A percentile compares a stretch with the other conserved stretches of the same genome.
These are phyloP conservation scores for Prochilodus magdalenae DNA, from an alignment of 2,113 vertebrate species.

Conservation along the genomic window DNA sequence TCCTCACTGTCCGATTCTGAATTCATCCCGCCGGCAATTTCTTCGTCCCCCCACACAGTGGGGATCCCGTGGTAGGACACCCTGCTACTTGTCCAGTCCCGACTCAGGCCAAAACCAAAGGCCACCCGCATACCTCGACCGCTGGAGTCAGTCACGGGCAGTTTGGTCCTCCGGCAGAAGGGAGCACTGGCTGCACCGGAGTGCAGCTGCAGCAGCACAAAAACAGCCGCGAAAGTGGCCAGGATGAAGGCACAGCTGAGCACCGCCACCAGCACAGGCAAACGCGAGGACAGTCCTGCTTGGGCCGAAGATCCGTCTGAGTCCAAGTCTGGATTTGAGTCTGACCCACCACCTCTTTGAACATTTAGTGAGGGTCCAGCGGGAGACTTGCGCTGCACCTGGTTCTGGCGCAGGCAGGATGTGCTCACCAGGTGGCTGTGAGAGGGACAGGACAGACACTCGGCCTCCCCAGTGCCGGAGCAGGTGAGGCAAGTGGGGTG, in stretches of 20 bases:
- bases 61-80: conserved; percentile 95
- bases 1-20: conserved; percentile 92
- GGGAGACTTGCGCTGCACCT: conserved; percentile 89
- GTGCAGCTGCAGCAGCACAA: conserved; percentile 89
- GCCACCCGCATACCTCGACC: conserved; percentile 62
- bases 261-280: conserved; percentile 82
- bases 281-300: conserved; percentile 67
- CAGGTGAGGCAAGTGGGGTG: conserved; percentile 89
- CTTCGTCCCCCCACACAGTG: conserved; percentile 93
- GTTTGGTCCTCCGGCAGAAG: conserved; percentile 84
- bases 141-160: conserved; percentile 82
- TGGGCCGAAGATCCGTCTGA: conserved; percentile 37
- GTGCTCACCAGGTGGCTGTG: conserved; percentile 85
- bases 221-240: conserved; percentile 83
- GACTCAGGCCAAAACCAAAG: conserved; percentile 65
- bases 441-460: conserved; percentile 90
- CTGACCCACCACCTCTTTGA: not conserved
- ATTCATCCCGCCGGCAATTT: conserved; percentile 64
- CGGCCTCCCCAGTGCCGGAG: conserved; percentile 74
- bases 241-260: conserved; percentile 91
- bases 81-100: conserved; percentile 68
- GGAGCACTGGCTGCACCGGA: conserved; percentile 74
- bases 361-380: conserved; percentile 51
- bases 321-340: conserved; percentile 12
- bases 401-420: conserved; percentile 90